A percentile compares a stretch with the other conserved stretches of the same genome.
Conservation (phyloP, 2,888 invertebrate species). For the Coleophora deauratella region DNA sequence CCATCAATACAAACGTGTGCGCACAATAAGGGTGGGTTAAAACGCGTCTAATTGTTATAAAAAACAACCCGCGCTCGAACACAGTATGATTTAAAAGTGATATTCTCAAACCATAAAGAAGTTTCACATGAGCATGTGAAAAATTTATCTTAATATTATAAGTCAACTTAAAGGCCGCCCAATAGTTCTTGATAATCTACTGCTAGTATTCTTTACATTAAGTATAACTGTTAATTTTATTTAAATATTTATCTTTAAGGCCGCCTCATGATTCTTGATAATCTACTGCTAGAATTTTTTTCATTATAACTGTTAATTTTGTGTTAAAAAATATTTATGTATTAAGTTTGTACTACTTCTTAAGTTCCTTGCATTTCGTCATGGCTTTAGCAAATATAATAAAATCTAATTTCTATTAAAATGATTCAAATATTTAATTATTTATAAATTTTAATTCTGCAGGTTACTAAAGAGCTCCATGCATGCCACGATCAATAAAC, state of each 20-base stretch:
- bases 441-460: too few relatives aligned
- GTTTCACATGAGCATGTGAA: constrained; percentile 70
- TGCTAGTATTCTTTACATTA: background rate
- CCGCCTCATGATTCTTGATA: constrained; percentile 23
- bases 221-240: too few relatives aligned
- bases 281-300: constrained; percentile 10
- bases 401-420: too few relatives aligned
- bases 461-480: too few relatives aligned
- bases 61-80: constrained; percentile 54
- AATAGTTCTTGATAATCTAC: constrained; percentile 18
- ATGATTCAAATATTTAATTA: too few relatives aligned
- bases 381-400: too few relatives aligned
- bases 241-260: constrained; percentile 35
- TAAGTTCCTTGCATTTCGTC: too few relatives aligned
- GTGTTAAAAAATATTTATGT: too few relatives aligned
- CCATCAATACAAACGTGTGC: constrained; percentile 47
- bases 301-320: too few relatives aligned
- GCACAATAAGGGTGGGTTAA: constrained; percentile 59
- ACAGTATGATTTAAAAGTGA: constrained; percentile 68
- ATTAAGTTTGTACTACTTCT: too few relatives aligned
- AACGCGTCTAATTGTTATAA: constrained; percentile 70
- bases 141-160: constrained; percentile 74
- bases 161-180: constrained; percentile 61
- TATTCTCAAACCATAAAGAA: constrained; percentile 71
- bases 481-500: too few relatives aligned